Evolutionary conservation across 2,113 vertebrate genomes (phyloP).

Genomic region (Porphyrio hochstetteri): DNA sequence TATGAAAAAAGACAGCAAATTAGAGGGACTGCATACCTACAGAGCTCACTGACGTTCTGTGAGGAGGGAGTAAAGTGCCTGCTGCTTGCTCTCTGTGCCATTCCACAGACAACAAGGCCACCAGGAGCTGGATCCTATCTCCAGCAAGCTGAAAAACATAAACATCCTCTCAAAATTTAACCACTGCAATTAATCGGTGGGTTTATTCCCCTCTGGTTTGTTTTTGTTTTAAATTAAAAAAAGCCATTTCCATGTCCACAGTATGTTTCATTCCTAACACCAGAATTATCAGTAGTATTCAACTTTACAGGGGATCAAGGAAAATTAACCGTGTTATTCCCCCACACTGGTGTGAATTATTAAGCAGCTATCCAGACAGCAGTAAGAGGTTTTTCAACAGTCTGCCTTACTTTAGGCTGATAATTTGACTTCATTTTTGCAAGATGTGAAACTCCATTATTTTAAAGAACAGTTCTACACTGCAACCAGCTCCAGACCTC

Average conservation of each 20-base stretch:
- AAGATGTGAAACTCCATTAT: neutral
- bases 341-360: neutral
- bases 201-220: constrained; percentile 27
- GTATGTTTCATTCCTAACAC: neutral
- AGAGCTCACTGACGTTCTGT: neutral
- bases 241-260: neutral
- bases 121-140: neutral
- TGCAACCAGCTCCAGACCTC: neutral
- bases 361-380: neutral
- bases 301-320: neutral
- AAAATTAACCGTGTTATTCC: neutral
- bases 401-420: neutral
- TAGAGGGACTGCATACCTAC: neutral
- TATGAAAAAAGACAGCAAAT: neutral
- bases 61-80: neutral
- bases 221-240: neutral
- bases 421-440: neutral
- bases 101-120: neutral
- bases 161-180: constrained; percentile 16
- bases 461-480: neutral
- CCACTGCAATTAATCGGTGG: neutral
- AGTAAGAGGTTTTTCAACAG: neutral
- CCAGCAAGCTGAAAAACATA: constrained; percentile 2
- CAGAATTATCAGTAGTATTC: neutral
- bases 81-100: neutral